Base-by-base conservation (phyloP, 2,113 vertebrate species). In the human region DNA sequence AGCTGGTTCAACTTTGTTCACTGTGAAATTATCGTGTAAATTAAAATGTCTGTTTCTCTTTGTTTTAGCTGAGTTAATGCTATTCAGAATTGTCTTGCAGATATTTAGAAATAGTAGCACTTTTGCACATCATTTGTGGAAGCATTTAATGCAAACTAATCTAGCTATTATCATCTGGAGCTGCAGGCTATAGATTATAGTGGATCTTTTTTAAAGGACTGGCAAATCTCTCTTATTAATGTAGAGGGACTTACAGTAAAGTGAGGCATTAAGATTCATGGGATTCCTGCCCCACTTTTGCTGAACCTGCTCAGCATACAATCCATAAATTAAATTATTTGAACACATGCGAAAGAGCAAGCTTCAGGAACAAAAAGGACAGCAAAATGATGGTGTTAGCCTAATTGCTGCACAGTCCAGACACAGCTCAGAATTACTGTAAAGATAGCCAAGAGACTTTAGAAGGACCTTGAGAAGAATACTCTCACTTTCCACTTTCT, bases 1-100 rank as follows among this genome's bases (percentile, higher is more conserved):
- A 52, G 94, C 80, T 79, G 43, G 38, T 82, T 97, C 95, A 73
- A 84, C 85, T 96, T 96, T 93, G 92, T 97, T 97, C 93, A 92
- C 84, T 95, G 95, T 92, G 93, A 95, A 97, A 98, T 81, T 88
- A 76, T 27, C 61, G 90, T 97, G 89, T 68, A 95, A 93, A 97
- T 95, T 95, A 94, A 90, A 88, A 81, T 79, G 80, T 59, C 97
- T 94, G 64, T 43, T 95, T 90, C 45, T 76, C 72, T 96, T 97
- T 96, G 84, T 97, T 96, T 96, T 85, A 93, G 68, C 57, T 88
- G 88, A 89, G 94, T 76, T 95, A 92, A 93, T 94, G 78, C 57
- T 96, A 88, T 83, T 97, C 94, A 57, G 52, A 97, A 94, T 83
- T 50, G 55, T 75, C 92, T 96, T 30, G 17, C 64, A 88, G 84